Conservation (phyloP, 2,888 invertebrate species). For the Meiosimyza decipiens region DNA sequence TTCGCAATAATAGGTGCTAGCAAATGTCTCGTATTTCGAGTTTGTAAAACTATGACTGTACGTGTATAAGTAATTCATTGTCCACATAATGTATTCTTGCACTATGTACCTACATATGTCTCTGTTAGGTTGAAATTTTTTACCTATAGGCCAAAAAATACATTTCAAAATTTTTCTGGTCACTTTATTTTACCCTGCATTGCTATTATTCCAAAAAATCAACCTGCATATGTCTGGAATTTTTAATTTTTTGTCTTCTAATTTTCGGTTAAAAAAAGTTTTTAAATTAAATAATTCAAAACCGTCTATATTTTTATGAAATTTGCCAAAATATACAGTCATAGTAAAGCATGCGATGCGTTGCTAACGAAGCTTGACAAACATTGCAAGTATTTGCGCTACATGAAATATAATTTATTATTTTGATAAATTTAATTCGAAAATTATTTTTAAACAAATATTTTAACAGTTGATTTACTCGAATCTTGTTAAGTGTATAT, state of each 20-base stretch:
- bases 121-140: too few species aligned
- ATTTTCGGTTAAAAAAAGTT: neutral
- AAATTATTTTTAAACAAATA: too few species aligned
- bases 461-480: too few species aligned
- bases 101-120: too few species aligned
- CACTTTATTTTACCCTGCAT: neutral
- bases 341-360: neutral
- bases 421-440: too few species aligned
- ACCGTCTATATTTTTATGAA: slow-evolving; percentile 1
- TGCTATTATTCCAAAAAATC: neutral
- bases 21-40: neutral
- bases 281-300: slow-evolving; percentile 7
- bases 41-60: neutral
- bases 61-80: too few species aligned
- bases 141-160: too few species aligned
- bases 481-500: too few species aligned
- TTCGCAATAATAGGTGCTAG: neutral
- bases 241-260: neutral
- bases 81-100: too few species aligned
- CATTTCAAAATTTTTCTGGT: neutral
- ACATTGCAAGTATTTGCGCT: slow-evolving; percentile 15
- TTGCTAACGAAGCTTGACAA: slow-evolving; percentile 16
- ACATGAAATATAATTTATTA: too few species aligned
- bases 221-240: too few species aligned
- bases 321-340: slow-evolving; percentile 4